Conservation (phyloP, 2,888 invertebrate genomes). For the Corythucha ciliata region DNA sequence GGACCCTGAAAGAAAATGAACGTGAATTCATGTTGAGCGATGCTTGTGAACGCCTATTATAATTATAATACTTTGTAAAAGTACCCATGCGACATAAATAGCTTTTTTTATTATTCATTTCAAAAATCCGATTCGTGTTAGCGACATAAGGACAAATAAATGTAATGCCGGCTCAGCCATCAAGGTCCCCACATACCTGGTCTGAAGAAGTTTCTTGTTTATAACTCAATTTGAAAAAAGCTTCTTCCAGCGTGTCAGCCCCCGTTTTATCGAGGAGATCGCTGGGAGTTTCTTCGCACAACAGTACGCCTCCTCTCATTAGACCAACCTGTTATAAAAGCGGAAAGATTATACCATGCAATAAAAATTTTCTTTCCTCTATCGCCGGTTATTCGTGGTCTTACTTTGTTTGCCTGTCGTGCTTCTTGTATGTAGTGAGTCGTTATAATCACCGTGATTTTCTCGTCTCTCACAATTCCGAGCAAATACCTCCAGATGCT, state of each 20-base stretch:
- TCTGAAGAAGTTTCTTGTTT: conserved; percentile 45
- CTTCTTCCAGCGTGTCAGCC: conserved; percentile 71
- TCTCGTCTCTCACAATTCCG: conserved; percentile 28
- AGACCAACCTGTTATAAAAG: conserved; percentile 64
- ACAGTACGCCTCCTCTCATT: conserved; percentile 71
- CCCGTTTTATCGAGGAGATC: conserved; percentile 59
- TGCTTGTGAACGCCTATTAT: not conserved
- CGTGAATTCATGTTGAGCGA: not conserved
- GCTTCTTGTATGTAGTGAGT: conserved; percentile 37
- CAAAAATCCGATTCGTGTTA: too few relatives aligned
- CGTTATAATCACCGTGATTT: conserved; percentile 35
- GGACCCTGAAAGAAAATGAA: not conserved
- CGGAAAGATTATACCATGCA: conserved; percentile 4
- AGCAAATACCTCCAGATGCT: conserved; percentile 35
- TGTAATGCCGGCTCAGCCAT: too few relatives aligned
- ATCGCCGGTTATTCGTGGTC: not conserved
- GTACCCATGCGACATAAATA: not conserved
- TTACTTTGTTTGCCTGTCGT: conserved; percentile 21
- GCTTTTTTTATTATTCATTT: not conserved
- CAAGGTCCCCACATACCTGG: too few relatives aligned
- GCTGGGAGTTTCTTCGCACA: conserved; percentile 75
- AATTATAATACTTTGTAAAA: not conserved
- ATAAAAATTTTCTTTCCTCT: not conserved
- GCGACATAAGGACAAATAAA: too few relatives aligned
- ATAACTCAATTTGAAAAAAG: conserved; percentile 69